A percentile compares a stretch with the other conserved stretches of the same genome.
Conservation (phyloP, 2,113 vertebrate genomes). For the Paedocypris sp. region DNA sequence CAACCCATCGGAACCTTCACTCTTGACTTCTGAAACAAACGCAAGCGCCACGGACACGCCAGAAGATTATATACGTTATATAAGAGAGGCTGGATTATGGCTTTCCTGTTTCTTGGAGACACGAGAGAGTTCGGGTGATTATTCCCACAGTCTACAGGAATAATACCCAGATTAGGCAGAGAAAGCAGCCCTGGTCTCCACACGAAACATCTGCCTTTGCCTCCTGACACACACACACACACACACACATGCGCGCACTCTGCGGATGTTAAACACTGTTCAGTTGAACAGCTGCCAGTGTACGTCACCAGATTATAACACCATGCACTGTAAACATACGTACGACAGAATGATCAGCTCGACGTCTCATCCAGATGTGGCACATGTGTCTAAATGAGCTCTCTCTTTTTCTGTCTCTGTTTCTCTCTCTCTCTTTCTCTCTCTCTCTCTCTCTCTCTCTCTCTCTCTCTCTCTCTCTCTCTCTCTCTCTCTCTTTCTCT, state of each 20-base stretch:
- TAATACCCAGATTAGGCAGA: slow-evolving; percentile 55
- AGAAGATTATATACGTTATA: slow-evolving; percentile 42
- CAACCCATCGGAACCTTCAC: slow-evolving; percentile 5
- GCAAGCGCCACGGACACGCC: slow-evolving; percentile 24
- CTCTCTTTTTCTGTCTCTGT: background rate
- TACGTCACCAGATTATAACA: slow-evolving; percentile 1
- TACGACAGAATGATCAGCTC: background rate
- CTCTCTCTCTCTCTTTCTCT: too few species aligned
- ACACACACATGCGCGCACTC: background rate
- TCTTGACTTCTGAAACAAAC: slow-evolving; percentile 31
- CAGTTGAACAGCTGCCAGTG: background rate
- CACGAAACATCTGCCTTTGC: slow-evolving; percentile 50
- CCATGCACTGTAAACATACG: background rate
- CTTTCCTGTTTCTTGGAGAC: slow-evolving; percentile 37
- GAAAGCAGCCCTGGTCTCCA: slow-evolving; percentile 47
- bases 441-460: too few species aligned
- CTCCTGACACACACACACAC: slow-evolving; percentile 20
- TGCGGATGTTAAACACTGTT: background rate
- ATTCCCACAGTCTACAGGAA: slow-evolving; percentile 46
- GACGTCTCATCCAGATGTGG: background rate
- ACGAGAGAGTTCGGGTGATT: slow-evolving; percentile 46
- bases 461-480: too few species aligned
- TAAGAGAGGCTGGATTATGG: slow-evolving; percentile 48
- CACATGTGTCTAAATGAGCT: too few species aligned
- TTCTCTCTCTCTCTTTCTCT: too few species aligned